Base-by-base conservation (phyloP, 2,888 invertebrate species). In the Hesperia comma region DNA sequence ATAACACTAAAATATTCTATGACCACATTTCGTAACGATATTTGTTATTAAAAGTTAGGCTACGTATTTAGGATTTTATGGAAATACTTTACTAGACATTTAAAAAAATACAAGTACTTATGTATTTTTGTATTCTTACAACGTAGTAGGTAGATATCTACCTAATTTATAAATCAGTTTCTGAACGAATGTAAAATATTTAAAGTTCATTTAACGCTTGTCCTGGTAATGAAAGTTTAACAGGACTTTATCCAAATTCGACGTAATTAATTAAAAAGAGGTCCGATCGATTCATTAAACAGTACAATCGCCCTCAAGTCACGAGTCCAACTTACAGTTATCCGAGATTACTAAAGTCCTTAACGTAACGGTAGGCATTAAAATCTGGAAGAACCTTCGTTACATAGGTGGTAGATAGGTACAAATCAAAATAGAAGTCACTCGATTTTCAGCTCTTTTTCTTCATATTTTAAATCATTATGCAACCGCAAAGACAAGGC, bases 251-350 rank as follows among this genome's bases (percentile, higher is more conserved):
- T 61, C 49, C 32, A 37, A 67, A 67, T 67, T 55, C 61, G 43
- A 19, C 19, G 54, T 55, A 55, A 70, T 70, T 63, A 71, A 70
- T 68, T 70, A 66, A 71, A 67, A 70, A 32, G 51, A 46, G 55
- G 49, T 49, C 49, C 67, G 61, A 61, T 61, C 55, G 67, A 70
- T 68, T 63, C 64, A 63, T 62, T 62, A 61, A 64, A 58, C 40
- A 54, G 46, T 55, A 49, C 60, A 67, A 67, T 67, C 43, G 46
- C 37, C 37, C 66, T 66, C 54, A 37, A 66, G 66, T 61, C 61
- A 67, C 60, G 66, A 66, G 66, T 61, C 60, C 54, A 62, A 68
- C 32, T 53, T 63, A 67, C 69, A 63, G 63, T 67, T 68, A 67
- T 57, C 54, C 62, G 57, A 68, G 69, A 69, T 68, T 61, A 71